Evolutionary conservation across 2,113 vertebrate genomes (phyloP).

Genomic region (Embiotoca jacksoni): DNA sequence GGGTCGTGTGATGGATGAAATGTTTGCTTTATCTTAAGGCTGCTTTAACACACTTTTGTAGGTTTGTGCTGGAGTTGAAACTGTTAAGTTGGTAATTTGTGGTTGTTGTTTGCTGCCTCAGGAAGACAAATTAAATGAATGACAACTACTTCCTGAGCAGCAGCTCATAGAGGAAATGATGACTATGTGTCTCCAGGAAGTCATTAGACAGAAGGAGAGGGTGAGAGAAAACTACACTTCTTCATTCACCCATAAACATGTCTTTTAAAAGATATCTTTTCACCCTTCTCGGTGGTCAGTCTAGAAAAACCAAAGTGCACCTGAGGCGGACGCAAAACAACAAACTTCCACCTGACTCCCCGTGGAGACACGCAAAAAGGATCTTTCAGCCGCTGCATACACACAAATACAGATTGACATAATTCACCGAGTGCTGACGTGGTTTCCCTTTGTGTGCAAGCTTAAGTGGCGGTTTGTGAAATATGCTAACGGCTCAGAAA

Average conservation of each 20-base stretch:
- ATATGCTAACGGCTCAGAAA: conserved; percentile 25
- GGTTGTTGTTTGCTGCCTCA: conserved; percentile 3
- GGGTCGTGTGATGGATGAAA: background rate
- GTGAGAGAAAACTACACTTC: conserved; percentile 8
- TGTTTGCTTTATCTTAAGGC: conserved; percentile 2
- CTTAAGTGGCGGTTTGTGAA: conserved; percentile 49
- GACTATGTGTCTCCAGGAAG: conserved; percentile 69
- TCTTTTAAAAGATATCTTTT: conserved; percentile 10
- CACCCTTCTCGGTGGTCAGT: background rate
- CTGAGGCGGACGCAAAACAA: background rate
- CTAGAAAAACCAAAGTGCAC: background rate
- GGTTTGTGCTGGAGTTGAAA: background rate
- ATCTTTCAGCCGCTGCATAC: background rate
- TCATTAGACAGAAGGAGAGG: conserved; percentile 36
- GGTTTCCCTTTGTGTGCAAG: conserved; percentile 27
- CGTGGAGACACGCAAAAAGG: conserved; percentile 3
- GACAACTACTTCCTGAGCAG: conserved; percentile 64
- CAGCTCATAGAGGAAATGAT: conserved; percentile 68
- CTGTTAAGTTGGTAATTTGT: background rate
- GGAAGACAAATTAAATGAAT: conserved; percentile 56
- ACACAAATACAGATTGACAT: conserved; percentile 8
- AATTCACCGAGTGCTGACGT: background rate
- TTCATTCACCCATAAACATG: background rate
- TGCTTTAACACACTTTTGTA: background rate
- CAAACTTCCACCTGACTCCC: background rate